Conservation (phyloP, 2,888 invertebrate genomes). For the Gandaritis pyraliata region DNA sequence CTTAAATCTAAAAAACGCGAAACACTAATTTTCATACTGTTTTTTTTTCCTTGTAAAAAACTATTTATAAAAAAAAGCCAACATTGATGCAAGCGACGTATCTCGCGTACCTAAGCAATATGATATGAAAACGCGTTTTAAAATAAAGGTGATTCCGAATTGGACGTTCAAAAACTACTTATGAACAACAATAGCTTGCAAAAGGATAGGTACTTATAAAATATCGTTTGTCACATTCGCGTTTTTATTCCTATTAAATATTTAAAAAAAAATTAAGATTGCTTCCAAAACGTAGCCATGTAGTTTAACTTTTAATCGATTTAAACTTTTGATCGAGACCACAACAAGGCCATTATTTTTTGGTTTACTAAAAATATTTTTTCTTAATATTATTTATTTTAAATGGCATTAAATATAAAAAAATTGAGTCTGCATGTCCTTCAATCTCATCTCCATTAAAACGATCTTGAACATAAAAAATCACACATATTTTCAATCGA, state of each 20-base stretch:
- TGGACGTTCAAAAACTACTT: slow-evolving; percentile 50
- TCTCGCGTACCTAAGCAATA: slow-evolving; percentile 37
- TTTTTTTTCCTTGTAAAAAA: slow-evolving; percentile 26
- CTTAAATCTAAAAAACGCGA: slow-evolving; percentile 64
- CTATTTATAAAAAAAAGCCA: slow-evolving; percentile 8
- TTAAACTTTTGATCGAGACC: no score
- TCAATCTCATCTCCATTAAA: no score
- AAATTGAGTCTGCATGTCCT: no score
- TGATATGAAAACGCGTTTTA: slow-evolving; percentile 31
- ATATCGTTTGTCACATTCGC: slow-evolving; percentile 26
- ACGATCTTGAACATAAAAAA: no score
- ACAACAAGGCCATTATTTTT: no score
- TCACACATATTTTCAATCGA: background rate
- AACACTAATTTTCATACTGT: slow-evolving; percentile 34
- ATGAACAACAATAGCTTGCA: slow-evolving; percentile 64
- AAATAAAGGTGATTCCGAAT: slow-evolving; percentile 15
- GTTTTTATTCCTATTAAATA: background rate
- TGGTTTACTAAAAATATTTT: no score
- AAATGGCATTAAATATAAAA: no score
- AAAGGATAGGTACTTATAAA: slow-evolving; percentile 22
- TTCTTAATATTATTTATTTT: no score
- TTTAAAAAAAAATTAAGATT: background rate
- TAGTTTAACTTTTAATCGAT: slow-evolving; percentile 4
- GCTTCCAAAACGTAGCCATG: background rate
- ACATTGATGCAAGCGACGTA: slow-evolving; percentile 60